phyloP scores from a whole-genome alignment of 2,113 vertebrate genomes.

The Apodemus speciosus region DNA sequence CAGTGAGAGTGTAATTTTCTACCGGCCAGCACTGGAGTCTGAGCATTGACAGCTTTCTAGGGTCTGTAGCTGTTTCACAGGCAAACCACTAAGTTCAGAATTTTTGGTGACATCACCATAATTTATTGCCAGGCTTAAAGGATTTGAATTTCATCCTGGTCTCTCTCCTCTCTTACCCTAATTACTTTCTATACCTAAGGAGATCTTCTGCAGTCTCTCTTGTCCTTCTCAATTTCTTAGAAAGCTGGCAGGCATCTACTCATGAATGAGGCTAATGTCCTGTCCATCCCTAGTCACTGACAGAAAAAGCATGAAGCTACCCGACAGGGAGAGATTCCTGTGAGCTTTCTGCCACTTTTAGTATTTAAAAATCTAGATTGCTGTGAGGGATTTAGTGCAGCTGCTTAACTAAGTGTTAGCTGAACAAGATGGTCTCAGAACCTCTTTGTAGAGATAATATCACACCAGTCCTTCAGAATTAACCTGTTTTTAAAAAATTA shows the following conservation, averaged over 20 bases:
- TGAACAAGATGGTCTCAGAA: not conserved
- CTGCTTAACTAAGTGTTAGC: not conserved
- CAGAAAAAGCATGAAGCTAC: not conserved
- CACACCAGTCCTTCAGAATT: not conserved
- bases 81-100: not conserved
- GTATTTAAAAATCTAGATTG: not conserved
- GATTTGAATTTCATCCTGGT: not conserved
- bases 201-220: not conserved
- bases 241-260: not conserved
- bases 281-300: not conserved
- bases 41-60: not conserved
- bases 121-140: not conserved
- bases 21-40: not conserved
- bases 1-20: not conserved
- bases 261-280: not conserved
- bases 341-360: not conserved
- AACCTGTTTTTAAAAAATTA: constrained; percentile 38
- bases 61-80: not conserved
- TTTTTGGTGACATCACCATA: not conserved
- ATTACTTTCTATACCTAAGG: not conserved
- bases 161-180: not conserved
- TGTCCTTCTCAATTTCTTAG: not conserved
- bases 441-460: not conserved
- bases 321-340: not conserved
- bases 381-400: not conserved